Conservation (phyloP, 2,113 vertebrate species). For the Pogonocichla stellata region DNA sequence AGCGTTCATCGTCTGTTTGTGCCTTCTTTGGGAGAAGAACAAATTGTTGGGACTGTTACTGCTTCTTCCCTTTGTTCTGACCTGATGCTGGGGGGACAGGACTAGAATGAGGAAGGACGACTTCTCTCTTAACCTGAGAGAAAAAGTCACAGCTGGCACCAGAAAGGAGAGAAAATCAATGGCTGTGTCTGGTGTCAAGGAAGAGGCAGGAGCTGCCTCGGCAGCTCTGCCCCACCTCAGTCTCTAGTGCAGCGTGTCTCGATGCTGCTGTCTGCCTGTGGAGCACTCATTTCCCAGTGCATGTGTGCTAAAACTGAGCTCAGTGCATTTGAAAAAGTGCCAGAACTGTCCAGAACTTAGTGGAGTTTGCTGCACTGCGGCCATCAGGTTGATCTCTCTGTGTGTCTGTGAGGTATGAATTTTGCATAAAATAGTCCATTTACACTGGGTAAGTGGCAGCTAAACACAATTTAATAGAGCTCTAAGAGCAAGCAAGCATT, state of each 20-base stretch:
- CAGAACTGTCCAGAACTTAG: neutral
- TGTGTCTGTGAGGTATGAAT: neutral
- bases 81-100: neutral
- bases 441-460: neutral
- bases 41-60: neutral
- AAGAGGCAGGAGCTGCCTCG: neutral
- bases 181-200: neutral
- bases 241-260: fast-evolving
- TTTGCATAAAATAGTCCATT: neutral
- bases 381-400: neutral
- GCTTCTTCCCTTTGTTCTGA: neutral
- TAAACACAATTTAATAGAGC: neutral
- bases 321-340: neutral
- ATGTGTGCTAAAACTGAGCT: neutral
- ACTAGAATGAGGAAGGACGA: neutral
- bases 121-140: neutral
- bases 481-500: neutral
- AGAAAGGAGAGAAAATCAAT: neutral
- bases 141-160: neutral
- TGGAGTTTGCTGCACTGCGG: neutral
- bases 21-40: neutral
- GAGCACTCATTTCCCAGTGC: neutral
- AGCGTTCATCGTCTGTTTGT: neutral
- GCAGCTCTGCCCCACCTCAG: neutral
- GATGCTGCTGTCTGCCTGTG: neutral